Percentiles rank a stretch among this genome's conserved stretches.
Evolutionary conservation across 2,888 invertebrate species (phyloP).

Genomic region (Cantharis flavilabris): DNA sequence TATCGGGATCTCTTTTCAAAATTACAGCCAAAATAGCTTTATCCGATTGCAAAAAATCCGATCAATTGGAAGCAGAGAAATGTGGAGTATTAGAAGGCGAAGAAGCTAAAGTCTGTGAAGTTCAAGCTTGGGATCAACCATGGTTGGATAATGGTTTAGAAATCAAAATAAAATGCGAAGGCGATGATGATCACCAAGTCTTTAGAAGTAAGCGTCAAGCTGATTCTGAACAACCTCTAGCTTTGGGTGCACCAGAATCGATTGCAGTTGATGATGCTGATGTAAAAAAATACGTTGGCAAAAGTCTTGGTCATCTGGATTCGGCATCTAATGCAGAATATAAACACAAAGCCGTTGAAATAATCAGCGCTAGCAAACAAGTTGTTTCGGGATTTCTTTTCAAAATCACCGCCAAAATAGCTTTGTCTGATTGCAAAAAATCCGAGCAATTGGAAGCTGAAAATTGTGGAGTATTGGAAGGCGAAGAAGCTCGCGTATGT

Average conservation of each 20-base stretch:
- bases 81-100: slow-evolving; percentile 41
- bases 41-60: slow-evolving; percentile 58
- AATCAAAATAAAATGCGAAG: slow-evolving; percentile 52
- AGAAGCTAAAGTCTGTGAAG: slow-evolving; percentile 51
- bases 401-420: slow-evolving; percentile 63
- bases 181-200: slow-evolving; percentile 9
- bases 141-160: slow-evolving; percentile 59
- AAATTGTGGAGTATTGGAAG: slow-evolving; percentile 37
- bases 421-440: slow-evolving; percentile 60
- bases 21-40: slow-evolving; percentile 64
- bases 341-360: slow-evolving; percentile 43
- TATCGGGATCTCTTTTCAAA: slow-evolving; percentile 61
- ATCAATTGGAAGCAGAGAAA: slow-evolving; percentile 37
- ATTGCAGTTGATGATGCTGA: slow-evolving; percentile 6
- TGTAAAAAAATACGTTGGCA: slow-evolving; percentile 36
- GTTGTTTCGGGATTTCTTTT: slow-evolving; percentile 62
- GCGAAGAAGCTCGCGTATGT: slow-evolving; percentile 51
- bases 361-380: slow-evolving; percentile 56
- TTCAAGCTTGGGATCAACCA: slow-evolving; percentile 62
- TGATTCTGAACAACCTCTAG: no score
- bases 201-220: neutral
- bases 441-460: slow-evolving; percentile 36
- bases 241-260: neutral
- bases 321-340: slow-evolving; percentile 38
- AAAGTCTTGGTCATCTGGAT: slow-evolving; percentile 41